Conservation (phyloP, 2,797 vertebrate genomes). For the Trachops cirrhosus region DNA sequence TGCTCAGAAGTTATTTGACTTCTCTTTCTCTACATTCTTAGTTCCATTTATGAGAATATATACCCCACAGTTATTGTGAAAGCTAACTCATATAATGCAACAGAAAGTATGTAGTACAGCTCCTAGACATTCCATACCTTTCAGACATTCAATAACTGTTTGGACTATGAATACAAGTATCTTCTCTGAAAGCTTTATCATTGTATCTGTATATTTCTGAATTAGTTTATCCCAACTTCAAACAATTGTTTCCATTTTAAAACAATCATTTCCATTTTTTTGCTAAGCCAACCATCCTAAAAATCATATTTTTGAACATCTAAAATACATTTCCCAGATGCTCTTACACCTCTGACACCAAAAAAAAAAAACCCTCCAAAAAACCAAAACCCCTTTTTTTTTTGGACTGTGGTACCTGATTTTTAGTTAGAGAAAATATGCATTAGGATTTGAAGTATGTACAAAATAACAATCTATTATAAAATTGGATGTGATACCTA, state of each 20-base stretch:
- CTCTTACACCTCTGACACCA: not conserved
- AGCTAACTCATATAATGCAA: constrained; percentile 7
- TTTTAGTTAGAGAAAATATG: constrained; percentile 41
- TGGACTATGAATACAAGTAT: constrained; percentile 8
- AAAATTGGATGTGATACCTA: not conserved
- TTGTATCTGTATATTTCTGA: constrained; percentile 50
- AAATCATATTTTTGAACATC: not conserved
- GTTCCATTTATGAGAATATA: not conserved
- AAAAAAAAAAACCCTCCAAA: not conserved
- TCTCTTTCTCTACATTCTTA: not conserved
- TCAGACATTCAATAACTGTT: not conserved
- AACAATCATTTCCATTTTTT: constrained; percentile 24
- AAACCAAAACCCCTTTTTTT: not conserved
- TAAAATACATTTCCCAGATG: not conserved
- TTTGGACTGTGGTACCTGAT: not conserved
- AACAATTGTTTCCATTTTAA: constrained; percentile 43
- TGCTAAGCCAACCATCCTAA: constrained; percentile 21
- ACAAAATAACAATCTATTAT: not conserved
- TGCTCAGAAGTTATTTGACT: not conserved
- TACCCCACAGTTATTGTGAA: not conserved
- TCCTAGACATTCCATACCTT: not conserved
- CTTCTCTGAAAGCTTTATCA: constrained; percentile 42
- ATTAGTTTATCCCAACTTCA: constrained; percentile 51
- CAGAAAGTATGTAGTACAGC: not conserved
- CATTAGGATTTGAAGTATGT: not conserved